phyloP scores from a whole-genome alignment of 30 jellyfish, hydroid and myxozoan species.

The Catostylus mosaicus region DNA sequence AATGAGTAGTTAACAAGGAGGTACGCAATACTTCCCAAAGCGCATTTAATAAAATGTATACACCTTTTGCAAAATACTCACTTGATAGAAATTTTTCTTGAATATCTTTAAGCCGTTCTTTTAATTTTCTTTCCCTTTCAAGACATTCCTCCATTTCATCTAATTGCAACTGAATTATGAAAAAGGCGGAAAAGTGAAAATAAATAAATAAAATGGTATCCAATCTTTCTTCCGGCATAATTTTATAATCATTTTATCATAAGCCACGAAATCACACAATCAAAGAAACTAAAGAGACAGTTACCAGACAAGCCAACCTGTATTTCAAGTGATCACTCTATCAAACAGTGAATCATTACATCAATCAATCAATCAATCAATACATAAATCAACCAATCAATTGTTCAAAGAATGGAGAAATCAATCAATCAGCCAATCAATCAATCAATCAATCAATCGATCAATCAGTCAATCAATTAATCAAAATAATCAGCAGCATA shows the following conservation, averaged over 20 bases:
- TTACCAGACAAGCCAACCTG: neutral
- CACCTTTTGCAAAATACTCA: neutral
- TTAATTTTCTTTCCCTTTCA: slow-evolving; percentile 79
- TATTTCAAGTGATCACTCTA: neutral
- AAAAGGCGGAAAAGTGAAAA: neutral
- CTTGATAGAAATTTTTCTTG: slow-evolving; percentile 89
- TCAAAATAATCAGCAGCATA: too few relatives aligned
- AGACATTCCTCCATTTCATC: slow-evolving; percentile 90
- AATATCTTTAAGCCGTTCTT: slow-evolving; percentile 68
- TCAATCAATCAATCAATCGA: too few relatives aligned
- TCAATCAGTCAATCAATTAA: too few relatives aligned
- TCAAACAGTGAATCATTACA: neutral
- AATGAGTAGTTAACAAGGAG: too few relatives aligned
- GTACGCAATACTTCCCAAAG: too few relatives aligned
- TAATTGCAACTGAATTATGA: slow-evolving; percentile 61
- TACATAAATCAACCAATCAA: too few relatives aligned
- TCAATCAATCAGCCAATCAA: too few relatives aligned
- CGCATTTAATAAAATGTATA: neutral
- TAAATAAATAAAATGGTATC: too few relatives aligned
- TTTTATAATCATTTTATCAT: too few relatives aligned
- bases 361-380: too few relatives aligned
- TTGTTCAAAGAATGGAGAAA: too few relatives aligned
- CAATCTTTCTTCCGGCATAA: too few relatives aligned
- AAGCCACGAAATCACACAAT: neutral
- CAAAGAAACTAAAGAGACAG: neutral